These are phyloP conservation scores for Pocillopora damicornis DNA, from an alignment of 64 coral and sea anemone species.

Conservation along the genomic window DNA sequence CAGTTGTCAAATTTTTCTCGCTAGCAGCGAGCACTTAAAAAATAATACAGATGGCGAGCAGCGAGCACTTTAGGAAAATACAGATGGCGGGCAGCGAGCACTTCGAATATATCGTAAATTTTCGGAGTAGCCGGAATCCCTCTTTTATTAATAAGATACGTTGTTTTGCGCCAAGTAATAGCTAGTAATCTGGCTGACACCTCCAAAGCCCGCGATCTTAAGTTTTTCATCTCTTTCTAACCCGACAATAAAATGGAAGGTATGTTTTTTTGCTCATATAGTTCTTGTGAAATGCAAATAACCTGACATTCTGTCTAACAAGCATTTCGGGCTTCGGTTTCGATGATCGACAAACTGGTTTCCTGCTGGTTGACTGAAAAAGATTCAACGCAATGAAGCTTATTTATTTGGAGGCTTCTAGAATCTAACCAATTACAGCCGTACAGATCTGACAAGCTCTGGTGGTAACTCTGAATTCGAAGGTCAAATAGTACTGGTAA, in stretches of 20 bases:
- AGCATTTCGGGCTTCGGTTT: constrained; percentile 6
- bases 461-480: background rate
- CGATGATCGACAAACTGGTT: constrained; percentile 12
- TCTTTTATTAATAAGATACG: no score
- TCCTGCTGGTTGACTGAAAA: background rate
- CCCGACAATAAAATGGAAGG: no score
- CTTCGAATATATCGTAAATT: no score
- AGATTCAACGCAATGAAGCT: constrained; percentile 3
- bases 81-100: no score
- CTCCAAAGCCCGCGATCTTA: no score
- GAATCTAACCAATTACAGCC: constrained; percentile 12
- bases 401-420: constrained; percentile 7
- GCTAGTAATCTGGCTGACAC: no score
- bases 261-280: background rate
- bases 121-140: no score
- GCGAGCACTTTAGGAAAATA: no score
- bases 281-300: background rate
- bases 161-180: no score
- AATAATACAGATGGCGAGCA: no score
- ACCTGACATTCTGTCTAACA: background rate
- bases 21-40: no score
- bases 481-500: background rate
- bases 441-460: constrained; percentile 4
- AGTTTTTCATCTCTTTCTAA: background rate
- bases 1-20: no score